Conservation (phyloP, 2,888 invertebrate genomes). For the Pasiphila rectangulata region DNA sequence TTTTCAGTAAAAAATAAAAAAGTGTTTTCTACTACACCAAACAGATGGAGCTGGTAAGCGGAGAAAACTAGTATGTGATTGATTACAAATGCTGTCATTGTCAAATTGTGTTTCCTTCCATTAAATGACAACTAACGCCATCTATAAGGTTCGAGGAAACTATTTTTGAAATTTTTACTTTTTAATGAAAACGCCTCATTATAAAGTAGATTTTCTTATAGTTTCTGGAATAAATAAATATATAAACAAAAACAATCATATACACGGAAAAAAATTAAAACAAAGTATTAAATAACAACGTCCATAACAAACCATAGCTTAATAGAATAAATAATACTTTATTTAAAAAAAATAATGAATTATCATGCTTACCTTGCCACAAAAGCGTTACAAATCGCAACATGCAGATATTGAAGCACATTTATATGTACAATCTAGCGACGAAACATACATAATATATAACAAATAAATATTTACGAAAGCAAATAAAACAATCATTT, state of each 20-base stretch:
- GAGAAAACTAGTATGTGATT: no score
- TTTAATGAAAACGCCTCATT: no score
- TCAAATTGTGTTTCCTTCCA: no score
- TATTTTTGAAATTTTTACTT: no score
- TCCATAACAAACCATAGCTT: no score
- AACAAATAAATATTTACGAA: not conserved
- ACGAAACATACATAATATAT: not conserved
- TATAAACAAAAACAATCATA: not conserved
- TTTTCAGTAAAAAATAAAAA: no score
- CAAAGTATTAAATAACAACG: no score
- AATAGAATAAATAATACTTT: not conserved
- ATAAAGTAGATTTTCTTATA: not conserved
- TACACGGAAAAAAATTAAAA: not conserved
- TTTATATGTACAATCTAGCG: not conserved
- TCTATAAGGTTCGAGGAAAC: no score
- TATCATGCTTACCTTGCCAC: conserved; percentile 26
- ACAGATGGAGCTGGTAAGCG: no score
- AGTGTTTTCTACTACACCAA: no score
- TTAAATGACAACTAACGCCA: no score
- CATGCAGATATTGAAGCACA: conserved; percentile 20
- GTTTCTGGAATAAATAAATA: conserved; percentile 7
- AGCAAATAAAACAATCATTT: conserved; percentile 21
- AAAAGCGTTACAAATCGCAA: conserved; percentile 5
- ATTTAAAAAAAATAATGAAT: not conserved
- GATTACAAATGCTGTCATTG: no score